These are phyloP conservation scores for Drosophila bifasciata DNA, from an alignment of 1,140 invertebrate genomes.

Conservation along the genomic window DNA sequence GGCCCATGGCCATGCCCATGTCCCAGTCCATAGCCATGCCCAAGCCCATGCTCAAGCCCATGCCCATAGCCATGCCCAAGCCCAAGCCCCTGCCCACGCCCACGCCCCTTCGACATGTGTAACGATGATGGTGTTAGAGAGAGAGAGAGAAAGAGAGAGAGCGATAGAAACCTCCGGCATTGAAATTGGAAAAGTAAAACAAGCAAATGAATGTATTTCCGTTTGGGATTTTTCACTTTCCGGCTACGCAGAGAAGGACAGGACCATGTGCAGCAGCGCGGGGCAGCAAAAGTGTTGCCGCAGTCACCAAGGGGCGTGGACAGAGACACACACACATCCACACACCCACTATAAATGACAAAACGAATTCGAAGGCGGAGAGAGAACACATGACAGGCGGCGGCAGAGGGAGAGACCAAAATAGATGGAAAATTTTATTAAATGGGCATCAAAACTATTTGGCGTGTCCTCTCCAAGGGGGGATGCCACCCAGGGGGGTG, in stretches of 20 bases:
- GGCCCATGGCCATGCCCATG: slow-evolving; percentile 39
- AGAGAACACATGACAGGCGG: background rate
- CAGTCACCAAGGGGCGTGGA: slow-evolving; percentile 32
- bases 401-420: slow-evolving; percentile 16
- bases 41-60: slow-evolving; percentile 12
- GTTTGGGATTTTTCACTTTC: slow-evolving; percentile 82
- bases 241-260: slow-evolving; percentile 32
- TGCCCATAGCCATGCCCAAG: slow-evolving; percentile 40
- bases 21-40: slow-evolving; percentile 3
- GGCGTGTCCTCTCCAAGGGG: slow-evolving; percentile 50
- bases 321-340: slow-evolving; percentile 8
- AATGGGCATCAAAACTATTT: slow-evolving; percentile 79
- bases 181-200: slow-evolving; percentile 82
- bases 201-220: slow-evolving; percentile 82
- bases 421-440: slow-evolving; percentile 78
- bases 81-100: slow-evolving; percentile 6
- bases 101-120: slow-evolving; percentile 36
- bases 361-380: slow-evolving; percentile 50
- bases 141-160: slow-evolving; percentile 1
- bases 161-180: slow-evolving; percentile 51
- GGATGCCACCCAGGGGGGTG: slow-evolving; percentile 1
- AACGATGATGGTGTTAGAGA: slow-evolving; percentile 27
- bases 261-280: slow-evolving; percentile 17
- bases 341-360: slow-evolving; percentile 63
- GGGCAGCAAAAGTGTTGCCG: slow-evolving; percentile 55